Conservation (phyloP, 2,113 vertebrate species). For the Atrichornis clamosus region DNA sequence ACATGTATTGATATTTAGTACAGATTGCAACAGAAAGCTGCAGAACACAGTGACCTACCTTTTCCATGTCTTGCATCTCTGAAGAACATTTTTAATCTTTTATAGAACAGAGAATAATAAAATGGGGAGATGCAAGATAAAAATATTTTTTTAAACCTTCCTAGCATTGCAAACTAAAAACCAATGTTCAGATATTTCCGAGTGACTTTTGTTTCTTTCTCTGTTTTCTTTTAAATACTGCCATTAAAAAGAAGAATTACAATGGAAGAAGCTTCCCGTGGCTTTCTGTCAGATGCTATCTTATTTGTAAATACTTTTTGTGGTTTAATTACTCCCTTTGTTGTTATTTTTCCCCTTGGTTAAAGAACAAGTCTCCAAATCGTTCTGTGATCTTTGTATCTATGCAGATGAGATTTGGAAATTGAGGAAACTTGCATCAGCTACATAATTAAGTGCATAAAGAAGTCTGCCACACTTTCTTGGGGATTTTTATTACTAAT, state of each 20-base stretch:
- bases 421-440: conserved; percentile 44
- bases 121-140: not conserved
- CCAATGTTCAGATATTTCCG: not conserved
- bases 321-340: conserved; percentile 71
- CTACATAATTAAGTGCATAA: conserved; percentile 61
- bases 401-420: conserved; percentile 58
- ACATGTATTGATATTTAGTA: not conserved
- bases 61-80: not conserved
- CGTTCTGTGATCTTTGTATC: conserved; percentile 66
- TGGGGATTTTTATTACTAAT: not conserved
- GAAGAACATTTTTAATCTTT: not conserved
- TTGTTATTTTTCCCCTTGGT: not conserved
- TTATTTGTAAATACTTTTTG: conserved; percentile 71
- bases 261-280: conserved; percentile 49
- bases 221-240: conserved; percentile 41
- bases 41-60: not conserved
- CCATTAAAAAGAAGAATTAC: conserved; percentile 2
- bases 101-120: not conserved
- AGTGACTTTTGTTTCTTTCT: conserved; percentile 18
- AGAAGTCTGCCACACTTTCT: not conserved
- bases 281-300: conserved; percentile 72
- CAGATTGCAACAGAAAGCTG: not conserved
- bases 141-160: not conserved
- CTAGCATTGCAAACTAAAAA: not conserved
- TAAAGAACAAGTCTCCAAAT: conserved; percentile 58